Percentiles rank a stretch among this genome's conserved stretches.
phyloP scores from a whole-genome alignment of 2,797 vertebrate genomes.

The Lepilemur ruficaudatus region DNA sequence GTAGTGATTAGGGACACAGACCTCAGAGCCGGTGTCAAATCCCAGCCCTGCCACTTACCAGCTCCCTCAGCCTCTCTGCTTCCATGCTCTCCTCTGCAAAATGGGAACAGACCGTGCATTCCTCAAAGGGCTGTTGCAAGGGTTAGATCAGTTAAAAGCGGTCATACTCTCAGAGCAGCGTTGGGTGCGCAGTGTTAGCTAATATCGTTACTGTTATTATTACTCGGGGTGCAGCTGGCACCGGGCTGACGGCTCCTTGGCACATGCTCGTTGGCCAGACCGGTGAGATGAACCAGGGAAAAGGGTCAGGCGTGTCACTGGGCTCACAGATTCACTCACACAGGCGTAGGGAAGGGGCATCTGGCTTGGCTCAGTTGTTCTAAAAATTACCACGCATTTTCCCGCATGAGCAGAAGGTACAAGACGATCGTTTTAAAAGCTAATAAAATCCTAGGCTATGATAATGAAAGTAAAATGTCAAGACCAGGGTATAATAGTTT shows the following conservation, averaged over 20 bases:
- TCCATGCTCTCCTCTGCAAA: neutral
- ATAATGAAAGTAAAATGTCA: neutral
- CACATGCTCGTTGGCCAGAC: too few relatives aligned
- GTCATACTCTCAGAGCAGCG: neutral
- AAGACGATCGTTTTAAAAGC: neutral
- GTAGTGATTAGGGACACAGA: neutral
- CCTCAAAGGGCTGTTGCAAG: neutral
- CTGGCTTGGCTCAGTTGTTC: neutral
- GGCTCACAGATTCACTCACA: neutral
- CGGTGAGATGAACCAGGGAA: neutral
- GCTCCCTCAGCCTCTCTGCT: neutral
- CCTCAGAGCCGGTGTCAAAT: neutral
- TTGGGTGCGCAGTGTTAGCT: neutral
- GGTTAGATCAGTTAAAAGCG: neutral
- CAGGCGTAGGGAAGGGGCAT: too few relatives aligned
- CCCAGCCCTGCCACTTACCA: neutral
- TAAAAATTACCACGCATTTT: neutral
- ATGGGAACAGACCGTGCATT: neutral
- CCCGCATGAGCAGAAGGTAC: neutral
- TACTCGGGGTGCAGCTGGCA: accelerated
- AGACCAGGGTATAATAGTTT: neutral
- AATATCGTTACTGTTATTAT: accelerated
- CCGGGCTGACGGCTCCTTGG: neutral
- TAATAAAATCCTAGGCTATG: neutral
- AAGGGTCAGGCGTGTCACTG: accelerated